A percentile compares a stretch with the other conserved stretches of the same genome.
These are phyloP conservation scores for Sorex maritimensis DNA, from an alignment of 2,797 vertebrate genomes.

Conservation along the genomic window DNA sequence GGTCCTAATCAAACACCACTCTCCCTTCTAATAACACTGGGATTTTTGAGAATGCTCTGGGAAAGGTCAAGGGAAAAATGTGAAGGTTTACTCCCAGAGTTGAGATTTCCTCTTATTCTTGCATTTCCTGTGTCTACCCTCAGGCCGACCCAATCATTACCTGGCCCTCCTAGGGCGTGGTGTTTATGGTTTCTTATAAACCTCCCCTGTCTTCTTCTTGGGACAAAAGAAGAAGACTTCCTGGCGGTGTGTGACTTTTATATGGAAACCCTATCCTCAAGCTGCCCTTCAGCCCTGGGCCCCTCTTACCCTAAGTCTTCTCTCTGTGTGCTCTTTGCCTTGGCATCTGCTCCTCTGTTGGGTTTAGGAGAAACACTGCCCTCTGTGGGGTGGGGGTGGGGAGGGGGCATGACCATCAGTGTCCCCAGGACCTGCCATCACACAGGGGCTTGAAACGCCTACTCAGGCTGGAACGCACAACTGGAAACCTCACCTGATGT, in stretches of 20 bases:
- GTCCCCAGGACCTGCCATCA: too few relatives aligned
- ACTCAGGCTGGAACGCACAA: too few relatives aligned
- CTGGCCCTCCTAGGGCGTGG: background rate
- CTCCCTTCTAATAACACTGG: background rate
- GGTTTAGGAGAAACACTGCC: too few relatives aligned
- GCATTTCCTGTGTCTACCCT: background rate
- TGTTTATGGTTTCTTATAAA: too few relatives aligned
- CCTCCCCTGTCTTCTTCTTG: background rate
- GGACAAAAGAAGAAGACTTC: background rate
- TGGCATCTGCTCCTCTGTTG: background rate
- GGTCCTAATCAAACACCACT: conserved; percentile 56
- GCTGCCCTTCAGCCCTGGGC: background rate
- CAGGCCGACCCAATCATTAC: background rate
- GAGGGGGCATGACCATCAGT: too few relatives aligned
- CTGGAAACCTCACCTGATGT: too few relatives aligned
- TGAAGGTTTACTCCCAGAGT: background rate
- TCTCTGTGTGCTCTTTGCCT: background rate
- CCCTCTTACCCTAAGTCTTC: background rate
- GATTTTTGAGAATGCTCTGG: conserved; percentile 35
- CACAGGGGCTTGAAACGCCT: too few relatives aligned
- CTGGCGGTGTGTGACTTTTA: background rate
- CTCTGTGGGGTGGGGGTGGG: too few relatives aligned
- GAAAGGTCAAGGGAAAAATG: background rate
- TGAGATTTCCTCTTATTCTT: background rate
- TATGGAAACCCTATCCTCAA: background rate